phyloP scores from a whole-genome alignment of 2,113 vertebrate species.

The Tychaedon coryphoeus region DNA sequence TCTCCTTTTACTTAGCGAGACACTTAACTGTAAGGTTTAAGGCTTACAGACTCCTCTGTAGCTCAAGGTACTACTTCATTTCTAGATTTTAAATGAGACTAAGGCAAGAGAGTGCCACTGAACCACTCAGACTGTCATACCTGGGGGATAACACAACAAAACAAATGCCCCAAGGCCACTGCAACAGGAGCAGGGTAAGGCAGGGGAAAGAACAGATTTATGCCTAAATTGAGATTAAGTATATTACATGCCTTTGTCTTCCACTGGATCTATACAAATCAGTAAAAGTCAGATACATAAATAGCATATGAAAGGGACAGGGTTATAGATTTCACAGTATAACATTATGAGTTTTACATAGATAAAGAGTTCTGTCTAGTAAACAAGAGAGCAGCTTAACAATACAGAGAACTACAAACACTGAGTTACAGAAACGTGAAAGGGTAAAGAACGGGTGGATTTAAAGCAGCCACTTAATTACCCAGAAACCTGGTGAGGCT shows the following conservation, averaged over 20 bases:
- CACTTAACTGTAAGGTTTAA: background rate
- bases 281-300: background rate
- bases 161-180: background rate
- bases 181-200: background rate
- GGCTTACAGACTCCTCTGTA: background rate
- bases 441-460: background rate
- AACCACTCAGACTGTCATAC: background rate
- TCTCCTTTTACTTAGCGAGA: background rate
- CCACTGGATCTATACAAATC: background rate
- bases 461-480: background rate
- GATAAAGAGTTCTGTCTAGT: background rate
- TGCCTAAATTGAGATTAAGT: background rate
- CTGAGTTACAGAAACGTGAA: background rate
- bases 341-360: background rate
- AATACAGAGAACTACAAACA: background rate
- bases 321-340: background rate
- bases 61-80: background rate
- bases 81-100: background rate
- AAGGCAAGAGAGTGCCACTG: background rate
- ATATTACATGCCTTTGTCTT: background rate
- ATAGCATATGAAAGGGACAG: rapidly evolving
- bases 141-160: background rate
- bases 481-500: background rate
- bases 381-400: background rate
- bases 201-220: background rate